Conservation (phyloP, 37 sponge, comb jelly and placozoan species). For the Geodia barretti region DNA sequence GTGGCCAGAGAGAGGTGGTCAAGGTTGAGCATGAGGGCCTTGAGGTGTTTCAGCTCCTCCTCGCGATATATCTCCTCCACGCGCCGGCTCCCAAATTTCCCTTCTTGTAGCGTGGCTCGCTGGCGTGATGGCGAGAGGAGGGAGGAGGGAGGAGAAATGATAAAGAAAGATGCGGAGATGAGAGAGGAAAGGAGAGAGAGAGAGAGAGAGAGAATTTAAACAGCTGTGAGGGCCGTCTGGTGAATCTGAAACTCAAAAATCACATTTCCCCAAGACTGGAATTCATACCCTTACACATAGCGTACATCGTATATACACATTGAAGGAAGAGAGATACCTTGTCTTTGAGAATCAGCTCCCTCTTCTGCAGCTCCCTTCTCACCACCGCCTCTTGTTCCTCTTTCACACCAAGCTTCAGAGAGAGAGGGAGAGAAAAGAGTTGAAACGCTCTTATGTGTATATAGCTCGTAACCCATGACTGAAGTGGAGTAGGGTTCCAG, state of each 20-base stretch:
- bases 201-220: not conserved
- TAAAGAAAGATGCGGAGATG: not conserved
- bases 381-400: constrained; percentile 84
- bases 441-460: too few relatives aligned
- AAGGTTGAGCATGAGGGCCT: constrained; percentile 19
- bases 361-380: constrained; percentile 65
- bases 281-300: not conserved
- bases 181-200: not conserved
- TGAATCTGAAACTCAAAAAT: not conserved
- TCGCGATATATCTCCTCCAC: constrained; percentile 51
- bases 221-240: not conserved
- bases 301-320: not conserved
- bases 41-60: constrained; percentile 42
- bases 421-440: not conserved
- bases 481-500: too few relatives aligned
- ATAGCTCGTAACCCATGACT: too few relatives aligned
- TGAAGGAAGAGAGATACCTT: constrained; percentile 1
- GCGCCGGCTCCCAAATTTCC: constrained; percentile 30
- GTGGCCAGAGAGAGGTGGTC: constrained; percentile 23
- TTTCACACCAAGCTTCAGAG: constrained; percentile 49
- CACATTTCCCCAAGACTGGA: not conserved
- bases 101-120: not conserved
- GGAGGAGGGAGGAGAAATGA: not conserved
- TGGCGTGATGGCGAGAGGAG: too few relatives aligned
- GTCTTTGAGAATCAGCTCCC: constrained; percentile 39